phyloP scores from a whole-genome alignment of 2,797 vertebrate species.

The Melanotaenia maccullochi region DNA sequence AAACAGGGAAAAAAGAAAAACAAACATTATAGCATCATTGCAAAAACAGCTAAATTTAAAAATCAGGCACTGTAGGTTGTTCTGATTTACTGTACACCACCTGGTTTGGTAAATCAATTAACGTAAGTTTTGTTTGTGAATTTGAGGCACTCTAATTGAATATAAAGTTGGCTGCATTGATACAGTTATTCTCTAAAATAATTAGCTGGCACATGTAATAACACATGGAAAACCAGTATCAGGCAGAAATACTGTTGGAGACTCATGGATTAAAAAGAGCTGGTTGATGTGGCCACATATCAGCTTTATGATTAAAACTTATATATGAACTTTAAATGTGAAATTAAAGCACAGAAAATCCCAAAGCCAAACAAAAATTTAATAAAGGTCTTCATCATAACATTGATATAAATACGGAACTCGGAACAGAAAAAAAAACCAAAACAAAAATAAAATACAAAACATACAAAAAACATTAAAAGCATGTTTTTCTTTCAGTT shows the following conservation, averaged over 20 bases:
- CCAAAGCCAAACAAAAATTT: slow-evolving; percentile 66
- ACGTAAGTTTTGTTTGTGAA: not conserved
- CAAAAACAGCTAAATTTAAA: not conserved
- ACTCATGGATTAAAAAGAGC: too few relatives aligned
- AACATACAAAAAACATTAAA: slow-evolving; percentile 71
- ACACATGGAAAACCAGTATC: too few relatives aligned
- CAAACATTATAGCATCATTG: not conserved
- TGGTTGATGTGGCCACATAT: not conserved
- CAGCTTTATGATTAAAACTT: not conserved
- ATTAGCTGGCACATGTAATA: too few relatives aligned
- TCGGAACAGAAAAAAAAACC: slow-evolving; percentile 68
- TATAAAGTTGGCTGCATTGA: too few relatives aligned
- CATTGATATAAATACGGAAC: slow-evolving; percentile 75
- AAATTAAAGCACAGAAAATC: slow-evolving; percentile 21
- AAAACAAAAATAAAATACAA: slow-evolving; percentile 68
- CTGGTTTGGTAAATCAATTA: not conserved
- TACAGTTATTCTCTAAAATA: too few relatives aligned
- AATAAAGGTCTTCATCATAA: slow-evolving; percentile 69
- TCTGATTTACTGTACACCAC: not conserved
- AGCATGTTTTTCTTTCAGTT: slow-evolving; percentile 36
- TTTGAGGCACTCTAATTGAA: too few relatives aligned
- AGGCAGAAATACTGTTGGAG: too few relatives aligned
- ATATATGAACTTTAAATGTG: slow-evolving; percentile 10
- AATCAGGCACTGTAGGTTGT: not conserved
- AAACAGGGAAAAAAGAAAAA: too few relatives aligned